Evolutionary conservation across 64 coral and sea anemone species (phyloP).

Genomic region (Actinia equina): DNA sequence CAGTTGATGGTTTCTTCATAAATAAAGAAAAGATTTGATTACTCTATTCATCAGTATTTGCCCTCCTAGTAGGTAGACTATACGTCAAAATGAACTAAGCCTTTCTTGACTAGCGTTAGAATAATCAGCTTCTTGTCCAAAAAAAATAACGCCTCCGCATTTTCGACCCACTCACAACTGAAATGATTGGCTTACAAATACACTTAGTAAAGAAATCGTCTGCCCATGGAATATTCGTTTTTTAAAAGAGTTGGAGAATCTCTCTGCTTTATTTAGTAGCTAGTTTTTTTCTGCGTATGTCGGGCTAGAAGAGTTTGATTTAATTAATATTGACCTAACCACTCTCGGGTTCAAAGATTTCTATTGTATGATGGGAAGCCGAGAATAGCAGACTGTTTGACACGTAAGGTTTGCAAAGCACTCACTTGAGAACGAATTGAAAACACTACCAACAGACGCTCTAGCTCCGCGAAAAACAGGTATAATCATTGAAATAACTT

Average conservation of each 20-base stretch:
- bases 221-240: too few relatives aligned
- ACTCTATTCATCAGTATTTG: neutral
- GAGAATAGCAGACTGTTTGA: neutral
- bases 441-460: neutral
- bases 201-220: too few relatives aligned
- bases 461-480: neutral
- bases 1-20: neutral
- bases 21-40: neutral
- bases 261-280: too few relatives aligned
- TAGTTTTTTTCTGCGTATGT: too few relatives aligned
- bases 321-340: neutral
- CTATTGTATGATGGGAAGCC: neutral
- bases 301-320: neutral
- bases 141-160: neutral
- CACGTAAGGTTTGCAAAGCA: conserved; percentile 1
- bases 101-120: neutral
- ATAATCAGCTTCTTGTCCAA: neutral
- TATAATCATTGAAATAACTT: neutral
- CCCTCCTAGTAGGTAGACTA: neutral
- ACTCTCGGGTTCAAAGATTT: neutral
- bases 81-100: neutral
- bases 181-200: too few relatives aligned
- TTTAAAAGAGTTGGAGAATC: too few relatives aligned
- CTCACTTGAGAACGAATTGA: neutral
- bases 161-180: too few relatives aligned